These are phyloP conservation scores for Australoheros scitulus DNA, from an alignment of 2,113 vertebrate genomes.

Conservation along the genomic window DNA sequence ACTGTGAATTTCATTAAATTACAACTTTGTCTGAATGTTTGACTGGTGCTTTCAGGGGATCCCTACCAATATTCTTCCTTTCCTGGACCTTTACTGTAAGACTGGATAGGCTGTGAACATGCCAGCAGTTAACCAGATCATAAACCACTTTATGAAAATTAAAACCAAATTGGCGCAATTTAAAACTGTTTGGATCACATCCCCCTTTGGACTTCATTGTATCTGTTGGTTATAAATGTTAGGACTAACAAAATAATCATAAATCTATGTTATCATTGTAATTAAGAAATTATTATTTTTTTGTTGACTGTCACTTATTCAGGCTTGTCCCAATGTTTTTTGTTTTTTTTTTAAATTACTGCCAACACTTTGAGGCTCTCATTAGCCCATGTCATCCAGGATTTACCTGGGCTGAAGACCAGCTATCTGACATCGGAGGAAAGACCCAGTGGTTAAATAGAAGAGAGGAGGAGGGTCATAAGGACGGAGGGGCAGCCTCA, in stretches of 20 bases:
- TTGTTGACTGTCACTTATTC: neutral
- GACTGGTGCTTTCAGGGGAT: neutral
- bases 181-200: neutral
- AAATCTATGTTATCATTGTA: neutral
- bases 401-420: slow-evolving; percentile 41
- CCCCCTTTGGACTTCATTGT: neutral
- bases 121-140: no score
- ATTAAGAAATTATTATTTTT: neutral
- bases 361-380: slow-evolving; percentile 9
- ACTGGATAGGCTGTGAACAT: no score
- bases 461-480: slow-evolving; percentile 2
- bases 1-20: neutral
- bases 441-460: neutral
- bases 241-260: neutral
- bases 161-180: neutral
- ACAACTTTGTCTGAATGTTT: neutral
- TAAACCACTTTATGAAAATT: neutral
- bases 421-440: slow-evolving; percentile 30
- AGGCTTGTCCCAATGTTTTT: neutral
- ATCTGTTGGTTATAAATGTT: neutral
- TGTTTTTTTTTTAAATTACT: neutral
- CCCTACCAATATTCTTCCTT: neutral
- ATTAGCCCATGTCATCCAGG: slow-evolving; percentile 11
- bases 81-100: neutral
- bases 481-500: neutral